Evolutionary conservation across 2,888 invertebrate genomes (phyloP), one percentile per base, ranked within the genome.

Genomic region (Trileptium ribeirensis): DNA sequence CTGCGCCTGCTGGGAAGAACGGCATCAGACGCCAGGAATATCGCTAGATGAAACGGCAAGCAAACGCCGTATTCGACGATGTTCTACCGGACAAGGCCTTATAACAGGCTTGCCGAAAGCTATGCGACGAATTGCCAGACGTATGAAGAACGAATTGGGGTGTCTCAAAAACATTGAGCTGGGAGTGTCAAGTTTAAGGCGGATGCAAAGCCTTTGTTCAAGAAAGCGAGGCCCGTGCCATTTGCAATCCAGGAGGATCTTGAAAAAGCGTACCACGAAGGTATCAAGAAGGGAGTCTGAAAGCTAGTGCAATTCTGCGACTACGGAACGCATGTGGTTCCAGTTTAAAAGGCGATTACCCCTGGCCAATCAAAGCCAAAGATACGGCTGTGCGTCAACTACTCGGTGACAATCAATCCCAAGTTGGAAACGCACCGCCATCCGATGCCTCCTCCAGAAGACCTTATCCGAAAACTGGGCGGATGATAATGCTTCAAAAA

Each of bases 151-250:
- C 70, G 70, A 70, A 36, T 31, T 70, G 15, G 70, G 70, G n/a
- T 70, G 70, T 31, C 70, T 70, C 8, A 70, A 70, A 36, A 31
- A 70, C 33, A 15, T 33, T 31, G 70, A 70, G n/a, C n/a, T 70
- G 33, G 70, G n/a, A 70, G 70, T 70, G n/a, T n/a, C 15, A 70
- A 70, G 70, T 70, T 70, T n/a, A 70, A 70, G 33, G 70, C 8
- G 15, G n/a, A 70, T 70, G 15, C 70, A 8, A 8, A 70, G 15
- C 70, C 70, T 8, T 15, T 70, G 3, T 70, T 70, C 33, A 8
- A n/a, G 33, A 70, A 70, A 70, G 70, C 70, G n/a, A 70, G 70
- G 70, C 70, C 70, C n/a, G 70, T 70, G 3, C 70, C 70, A 36
- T 29, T 70, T 70, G 70, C 70, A 8, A 33, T 70, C 8, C 8